Evolutionary conservation across 2,888 invertebrate species (phyloP).

Genomic region (Agonopterix arenella): DNA sequence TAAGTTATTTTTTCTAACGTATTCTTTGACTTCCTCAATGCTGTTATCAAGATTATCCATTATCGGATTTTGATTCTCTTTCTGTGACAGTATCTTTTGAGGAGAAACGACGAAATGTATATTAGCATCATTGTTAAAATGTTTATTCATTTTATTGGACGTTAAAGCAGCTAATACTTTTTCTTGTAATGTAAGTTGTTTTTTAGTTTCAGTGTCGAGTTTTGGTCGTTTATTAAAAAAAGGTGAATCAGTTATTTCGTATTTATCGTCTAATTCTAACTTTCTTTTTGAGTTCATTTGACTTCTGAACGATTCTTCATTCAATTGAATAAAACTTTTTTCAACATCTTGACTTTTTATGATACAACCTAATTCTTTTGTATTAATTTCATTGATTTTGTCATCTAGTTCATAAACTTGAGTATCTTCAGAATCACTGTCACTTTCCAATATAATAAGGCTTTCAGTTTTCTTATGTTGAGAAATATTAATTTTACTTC

Average conservation of each 20-base stretch:
- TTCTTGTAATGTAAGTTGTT: slow-evolving; percentile 41
- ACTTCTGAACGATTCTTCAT: slow-evolving; percentile 8
- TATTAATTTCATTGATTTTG: slow-evolving; percentile 13
- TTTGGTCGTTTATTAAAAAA: slow-evolving; percentile 59
- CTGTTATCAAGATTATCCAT: slow-evolving; percentile 2
- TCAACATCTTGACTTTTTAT: neutral
- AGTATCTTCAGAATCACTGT: slow-evolving; percentile 49
- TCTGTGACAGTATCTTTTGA: slow-evolving; percentile 8
- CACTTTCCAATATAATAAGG: slow-evolving; percentile 56
- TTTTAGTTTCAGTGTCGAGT: slow-evolving; percentile 23
- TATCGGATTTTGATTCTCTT: slow-evolving; percentile 22
- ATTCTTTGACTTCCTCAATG: slow-evolving; percentile 16
- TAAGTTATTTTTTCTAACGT: slow-evolving; percentile 22
- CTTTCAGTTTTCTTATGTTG: slow-evolving; percentile 26
- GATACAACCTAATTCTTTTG: slow-evolving; percentile 3
- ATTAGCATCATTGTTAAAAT: slow-evolving; percentile 21
- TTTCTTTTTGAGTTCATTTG: slow-evolving; percentile 39
- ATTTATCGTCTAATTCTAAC: slow-evolving; percentile 26
- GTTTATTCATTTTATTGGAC: slow-evolving; percentile 28
- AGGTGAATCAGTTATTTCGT: slow-evolving; percentile 36
- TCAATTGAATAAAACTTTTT: neutral
- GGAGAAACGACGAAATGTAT: slow-evolving; percentile 31
- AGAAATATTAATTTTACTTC: slow-evolving; percentile 11
- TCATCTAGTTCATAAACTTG: slow-evolving; percentile 30
- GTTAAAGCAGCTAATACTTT: slow-evolving; percentile 48